Base-by-base conservation (phyloP, 2,797 vertebrate species). In the Calcarius lapponicus region DNA sequence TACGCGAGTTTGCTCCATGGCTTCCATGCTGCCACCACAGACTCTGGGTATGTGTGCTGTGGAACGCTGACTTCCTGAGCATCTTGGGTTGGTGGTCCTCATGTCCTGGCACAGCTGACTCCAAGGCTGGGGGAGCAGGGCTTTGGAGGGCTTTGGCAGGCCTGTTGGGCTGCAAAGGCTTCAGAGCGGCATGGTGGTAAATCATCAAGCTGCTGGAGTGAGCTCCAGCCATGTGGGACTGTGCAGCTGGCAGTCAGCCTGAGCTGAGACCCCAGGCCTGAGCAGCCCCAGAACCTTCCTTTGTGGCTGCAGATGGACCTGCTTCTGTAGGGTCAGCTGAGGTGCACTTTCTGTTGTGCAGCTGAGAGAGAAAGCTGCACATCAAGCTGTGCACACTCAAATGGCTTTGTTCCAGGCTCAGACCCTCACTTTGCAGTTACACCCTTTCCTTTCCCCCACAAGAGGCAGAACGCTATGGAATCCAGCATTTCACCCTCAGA, bases 1-100 rank as follows among this genome's bases (percentile, higher is more conserved):
- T 1, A 0, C 0, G 0, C 16, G 34, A 5, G 5, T 72, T 62
- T 40, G 34, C n/a, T 48, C 25, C 22, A 11, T 0, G 1, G 13
- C 32, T 56, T 82, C 64, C 0, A 0, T 0, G 1, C 58, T 75
- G 47, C 38, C 34, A 20, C 38, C 0, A 0, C 38, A 45, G 32
- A 15, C 2, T 1, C 51, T 38, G 45, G 18, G 5, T 6, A 3
- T 8, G 8, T 50, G 43, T 43, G 32, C 31, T 50, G 40, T 36
- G 28, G 13, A 28, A 17, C 1, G 5, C 17, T 50, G 45, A 70
- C 50, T 67, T 83, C 28, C 42, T 0, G 0, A 53, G 29, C 54
- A 8, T 42, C 25, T 43, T 47, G 43, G 12, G 10, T 58, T 62
- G 48, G 53, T 80, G 91, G 17, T 81, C 40, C 57, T 78, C 19